Evolutionary conservation across 2,888 invertebrate genomes (phyloP), one percentile per base, ranked within the genome.

Genomic region (Caenorhabditis becei): DNA sequence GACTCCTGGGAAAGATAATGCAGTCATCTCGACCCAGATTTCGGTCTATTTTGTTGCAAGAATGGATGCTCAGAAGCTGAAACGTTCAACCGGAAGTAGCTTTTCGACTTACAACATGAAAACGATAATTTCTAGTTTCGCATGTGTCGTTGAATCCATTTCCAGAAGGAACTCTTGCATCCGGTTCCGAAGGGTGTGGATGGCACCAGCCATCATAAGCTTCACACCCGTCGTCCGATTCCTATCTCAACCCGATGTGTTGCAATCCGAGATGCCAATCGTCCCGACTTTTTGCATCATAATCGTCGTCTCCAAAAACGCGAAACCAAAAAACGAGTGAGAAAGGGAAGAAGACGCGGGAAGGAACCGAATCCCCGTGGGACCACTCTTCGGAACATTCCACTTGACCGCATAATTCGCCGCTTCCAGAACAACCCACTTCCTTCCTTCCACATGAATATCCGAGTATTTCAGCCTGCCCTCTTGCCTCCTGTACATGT

Each of bases 251-350:
- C 47, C 16, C 47, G 49, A 3, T 11, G 53, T 53, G 53, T 53
- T 53, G 53, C 53, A 53, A 56, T 56, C 56, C 56, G 56, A 56
- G 56, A 56, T 56, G 56, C 56, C 56, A 56, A 56, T 56, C 56
- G 18, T 53, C 26, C 16, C 18, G 8, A 32, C 26, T 26, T 1
- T 18, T 56, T 56, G 26, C 56, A 56, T 56, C 28, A 56, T 56
- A 24, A 53, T 53, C 26, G 23, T 53, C 24, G 11, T n/a, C n/a
- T n/a, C 23, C 23, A 23, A 53, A 23, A 16, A 26, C 18, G 11
- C 26, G 26, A 26, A 1, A 16, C 24, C 7, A 53, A 53, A 53
- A 53, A 53, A 53, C 11, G 16, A 23, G 26, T 7, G 53, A 14
- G 23, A 53, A 53, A 5, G 20, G 49, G 49, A 20, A 20, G 49